Evolutionary conservation across 2,797 vertebrate genomes (phyloP).

Genomic region (Xenopus petersii): DNA sequence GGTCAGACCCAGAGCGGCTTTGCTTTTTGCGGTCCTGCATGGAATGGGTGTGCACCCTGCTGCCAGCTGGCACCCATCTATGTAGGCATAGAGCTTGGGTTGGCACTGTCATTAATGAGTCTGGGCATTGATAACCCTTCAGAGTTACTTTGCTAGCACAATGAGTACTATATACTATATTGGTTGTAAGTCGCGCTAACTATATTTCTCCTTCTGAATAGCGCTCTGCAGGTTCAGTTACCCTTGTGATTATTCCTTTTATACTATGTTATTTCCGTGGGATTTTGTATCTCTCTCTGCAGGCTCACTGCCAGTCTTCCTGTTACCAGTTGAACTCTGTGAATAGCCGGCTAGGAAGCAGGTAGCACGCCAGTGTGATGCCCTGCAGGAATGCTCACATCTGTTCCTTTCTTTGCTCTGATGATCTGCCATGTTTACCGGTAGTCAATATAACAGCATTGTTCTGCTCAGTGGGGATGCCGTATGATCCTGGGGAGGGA

Average conservation of each 20-base stretch:
- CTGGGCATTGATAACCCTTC: conserved; percentile 6
- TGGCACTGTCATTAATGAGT: conserved; percentile 20
- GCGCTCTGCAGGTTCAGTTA: no score
- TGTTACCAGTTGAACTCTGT: no score
- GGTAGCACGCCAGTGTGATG: no score
- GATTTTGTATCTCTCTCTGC: no score
- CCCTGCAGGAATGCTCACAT: no score
- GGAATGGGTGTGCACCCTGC: conserved; percentile 41
- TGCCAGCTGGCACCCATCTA: conserved; percentile 22
- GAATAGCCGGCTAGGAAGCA: no score
- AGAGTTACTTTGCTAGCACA: conserved; percentile 15
- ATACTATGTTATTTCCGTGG: no score
- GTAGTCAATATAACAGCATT: background rate
- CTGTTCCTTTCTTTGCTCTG: background rate
- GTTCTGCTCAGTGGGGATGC: no score
- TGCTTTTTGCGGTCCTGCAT: conserved; percentile 24
- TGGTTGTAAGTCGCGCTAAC: background rate
- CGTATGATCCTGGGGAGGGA: no score
- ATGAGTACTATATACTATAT: background rate
- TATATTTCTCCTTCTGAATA: no score
- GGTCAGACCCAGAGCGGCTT: background rate
- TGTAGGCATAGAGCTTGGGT: conserved; percentile 20
- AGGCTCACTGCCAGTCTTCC: no score
- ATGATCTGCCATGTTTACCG: background rate
- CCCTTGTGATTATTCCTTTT: no score